Conservation (phyloP, 1,140 invertebrate species). For the Stenopsyche tienmushanensis region DNA sequence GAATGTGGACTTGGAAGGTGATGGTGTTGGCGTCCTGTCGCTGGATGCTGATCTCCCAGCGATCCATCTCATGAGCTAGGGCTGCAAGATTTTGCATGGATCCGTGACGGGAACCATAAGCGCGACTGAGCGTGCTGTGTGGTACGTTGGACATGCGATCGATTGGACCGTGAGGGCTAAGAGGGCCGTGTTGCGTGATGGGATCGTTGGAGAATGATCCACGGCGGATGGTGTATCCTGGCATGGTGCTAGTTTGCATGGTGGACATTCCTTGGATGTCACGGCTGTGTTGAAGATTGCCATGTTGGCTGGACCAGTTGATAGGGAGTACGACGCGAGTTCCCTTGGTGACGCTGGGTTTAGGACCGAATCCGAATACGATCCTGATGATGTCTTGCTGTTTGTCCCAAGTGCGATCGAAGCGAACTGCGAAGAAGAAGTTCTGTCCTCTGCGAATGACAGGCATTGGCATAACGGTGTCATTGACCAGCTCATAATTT, state of each 20-base stretch:
- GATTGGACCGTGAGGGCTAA: slow-evolving; percentile 51
- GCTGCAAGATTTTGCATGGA: slow-evolving; percentile 52
- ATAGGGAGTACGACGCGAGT: slow-evolving; percentile 63
- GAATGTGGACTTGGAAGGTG: slow-evolving; percentile 63
- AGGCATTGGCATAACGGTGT: slow-evolving; percentile 54
- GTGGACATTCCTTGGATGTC: slow-evolving; percentile 46
- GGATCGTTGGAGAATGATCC: slow-evolving; percentile 55
- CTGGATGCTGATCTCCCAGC: slow-evolving; percentile 63
- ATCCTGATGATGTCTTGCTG: slow-evolving; percentile 55
- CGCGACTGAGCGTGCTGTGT: slow-evolving; percentile 47
- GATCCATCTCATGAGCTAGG: slow-evolving; percentile 57
- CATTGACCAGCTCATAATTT: slow-evolving; percentile 63
- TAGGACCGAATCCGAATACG: slow-evolving; percentile 58
- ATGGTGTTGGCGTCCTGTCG: slow-evolving; percentile 61
- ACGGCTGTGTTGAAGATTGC: slow-evolving; percentile 50
- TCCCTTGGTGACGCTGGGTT: slow-evolving; percentile 63
- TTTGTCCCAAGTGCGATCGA: slow-evolving; percentile 56
- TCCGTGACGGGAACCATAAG: slow-evolving; percentile 49
- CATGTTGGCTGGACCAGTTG: slow-evolving; percentile 51
- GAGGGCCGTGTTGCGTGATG: slow-evolving; percentile 51
- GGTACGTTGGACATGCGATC: slow-evolving; percentile 49
- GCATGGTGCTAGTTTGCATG: slow-evolving; percentile 40
- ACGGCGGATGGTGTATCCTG: slow-evolving; percentile 49
- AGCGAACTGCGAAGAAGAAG: slow-evolving; percentile 63
- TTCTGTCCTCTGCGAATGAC: slow-evolving; percentile 64